Percentiles rank a stretch among this genome's conserved stretches.
These are phyloP conservation scores for Gobiocypris rarus DNA, from an alignment of 2,113 vertebrate species.

Conservation along the genomic window DNA sequence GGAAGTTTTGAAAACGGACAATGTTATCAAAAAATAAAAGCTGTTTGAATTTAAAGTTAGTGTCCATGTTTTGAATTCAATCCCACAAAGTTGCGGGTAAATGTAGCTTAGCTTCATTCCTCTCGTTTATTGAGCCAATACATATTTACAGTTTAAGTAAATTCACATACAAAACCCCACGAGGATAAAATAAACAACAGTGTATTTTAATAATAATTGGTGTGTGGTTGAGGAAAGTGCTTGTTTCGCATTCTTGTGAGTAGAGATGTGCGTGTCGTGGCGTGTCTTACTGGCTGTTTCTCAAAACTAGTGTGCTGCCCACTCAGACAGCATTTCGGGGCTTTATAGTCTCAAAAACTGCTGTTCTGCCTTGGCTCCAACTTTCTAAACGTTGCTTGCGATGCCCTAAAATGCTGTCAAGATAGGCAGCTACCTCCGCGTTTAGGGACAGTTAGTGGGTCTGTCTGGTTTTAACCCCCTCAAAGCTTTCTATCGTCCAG, in stretches of 20 bases:
- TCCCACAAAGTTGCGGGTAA: conserved; percentile 27
- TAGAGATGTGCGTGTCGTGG: conserved; percentile 50
- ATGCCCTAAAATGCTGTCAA: neutral
- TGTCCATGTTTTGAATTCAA: neutral
- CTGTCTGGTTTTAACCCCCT: neutral
- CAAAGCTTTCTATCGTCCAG: neutral
- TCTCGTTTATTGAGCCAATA: neutral
- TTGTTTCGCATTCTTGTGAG: conserved; percentile 14
- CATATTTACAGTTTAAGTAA: neutral
- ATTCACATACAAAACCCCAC: neutral
- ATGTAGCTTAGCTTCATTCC: conserved; percentile 29
- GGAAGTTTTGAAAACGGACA: neutral
- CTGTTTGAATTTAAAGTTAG: neutral
- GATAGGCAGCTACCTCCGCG: neutral
- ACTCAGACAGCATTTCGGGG: conserved; percentile 9
- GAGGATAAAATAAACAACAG: neutral
- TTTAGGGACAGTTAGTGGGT: neutral
- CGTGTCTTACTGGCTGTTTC: conserved; percentile 42
- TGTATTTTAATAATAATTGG: neutral
- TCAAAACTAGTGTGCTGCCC: conserved; percentile 17
- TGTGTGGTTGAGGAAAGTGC: conserved; percentile 19
- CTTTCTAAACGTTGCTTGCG: neutral
- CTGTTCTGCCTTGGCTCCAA: neutral
- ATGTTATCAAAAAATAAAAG: neutral
- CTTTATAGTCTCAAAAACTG: neutral